Conservation (phyloP, 2,888 invertebrate genomes). For the Kuschelorhynchus macadamiae region DNA sequence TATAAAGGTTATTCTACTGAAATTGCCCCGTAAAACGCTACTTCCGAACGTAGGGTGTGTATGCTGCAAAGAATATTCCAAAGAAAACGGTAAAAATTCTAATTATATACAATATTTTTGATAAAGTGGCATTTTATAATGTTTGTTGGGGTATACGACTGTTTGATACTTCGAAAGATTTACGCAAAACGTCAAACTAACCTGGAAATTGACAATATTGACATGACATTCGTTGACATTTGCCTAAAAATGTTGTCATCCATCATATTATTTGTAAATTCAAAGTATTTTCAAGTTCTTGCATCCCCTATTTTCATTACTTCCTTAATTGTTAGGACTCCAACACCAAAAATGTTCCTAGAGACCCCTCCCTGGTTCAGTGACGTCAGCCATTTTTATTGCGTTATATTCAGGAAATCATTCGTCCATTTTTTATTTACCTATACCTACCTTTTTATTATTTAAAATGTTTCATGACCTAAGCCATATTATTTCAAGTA, state of each 20-base stretch:
- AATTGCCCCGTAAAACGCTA: slow-evolving; percentile 26
- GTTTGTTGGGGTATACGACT: slow-evolving; percentile 18
- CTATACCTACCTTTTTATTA: not conserved
- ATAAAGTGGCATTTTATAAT: slow-evolving; percentile 30
- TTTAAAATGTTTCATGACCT: too few relatives aligned
- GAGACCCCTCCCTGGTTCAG: slow-evolving; percentile 56
- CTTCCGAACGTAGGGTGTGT: slow-evolving; percentile 34
- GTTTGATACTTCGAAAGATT: slow-evolving; percentile 20
- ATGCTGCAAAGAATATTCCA: slow-evolving; percentile 8
- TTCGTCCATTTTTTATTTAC: slow-evolving; percentile 18
- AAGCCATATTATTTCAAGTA: too few relatives aligned
- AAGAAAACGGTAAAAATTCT: slow-evolving; percentile 11
- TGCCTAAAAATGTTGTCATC: slow-evolving; percentile 53
- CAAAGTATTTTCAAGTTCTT: slow-evolving; percentile 29
- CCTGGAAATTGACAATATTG: slow-evolving; percentile 55
- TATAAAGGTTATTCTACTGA: slow-evolving; percentile 10
- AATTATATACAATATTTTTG: slow-evolving; percentile 16
- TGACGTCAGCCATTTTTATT: slow-evolving; percentile 56
- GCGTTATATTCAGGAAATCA: slow-evolving; percentile 28
- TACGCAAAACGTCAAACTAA: slow-evolving; percentile 49
- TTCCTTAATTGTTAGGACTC: not conserved
- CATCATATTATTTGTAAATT: slow-evolving; percentile 51
- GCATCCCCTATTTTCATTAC: slow-evolving; percentile 9
- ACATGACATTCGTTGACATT: slow-evolving; percentile 57
- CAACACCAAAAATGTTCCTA: slow-evolving; percentile 24